These are phyloP conservation scores for Saguinus oedipus DNA, from an alignment of 2,797 vertebrate genomes.

Conservation along the genomic window DNA sequence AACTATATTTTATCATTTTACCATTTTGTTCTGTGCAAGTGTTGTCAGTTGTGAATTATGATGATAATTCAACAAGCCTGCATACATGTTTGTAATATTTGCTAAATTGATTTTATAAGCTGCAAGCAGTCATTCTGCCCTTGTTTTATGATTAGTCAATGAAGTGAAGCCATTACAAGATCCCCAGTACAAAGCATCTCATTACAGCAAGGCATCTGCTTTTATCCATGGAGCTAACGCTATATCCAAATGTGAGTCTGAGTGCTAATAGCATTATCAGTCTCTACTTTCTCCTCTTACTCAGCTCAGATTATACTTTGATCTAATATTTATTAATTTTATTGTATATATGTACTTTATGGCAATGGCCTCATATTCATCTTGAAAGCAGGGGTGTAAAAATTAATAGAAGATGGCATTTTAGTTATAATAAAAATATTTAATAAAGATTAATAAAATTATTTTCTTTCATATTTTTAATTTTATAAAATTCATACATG, in stretches of 20 bases:
- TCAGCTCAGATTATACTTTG: neutral
- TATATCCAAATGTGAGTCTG: neutral
- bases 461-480: neutral
- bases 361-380: neutral
- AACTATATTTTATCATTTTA: neutral
- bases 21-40: neutral
- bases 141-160: slow-evolving; percentile 8
- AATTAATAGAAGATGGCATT: neutral
- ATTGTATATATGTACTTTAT: neutral
- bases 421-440: slow-evolving; percentile 26
- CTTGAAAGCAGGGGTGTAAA: slow-evolving; percentile 6
- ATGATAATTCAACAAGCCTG: neutral
- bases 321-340: neutral
- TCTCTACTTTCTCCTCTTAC: neutral
- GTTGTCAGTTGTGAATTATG: neutral
- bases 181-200: neutral
- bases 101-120: neutral
- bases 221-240: neutral
- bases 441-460: neutral
- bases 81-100: neutral
- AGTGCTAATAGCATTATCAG: neutral
- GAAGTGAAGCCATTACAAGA: neutral
- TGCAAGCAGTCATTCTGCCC: neutral
- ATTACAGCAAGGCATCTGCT: neutral
- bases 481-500: neutral